Evolutionary conservation across 92 coral and sea anemone genomes (phyloP), one percentile per base, ranked within the genome.

Genomic region (Actinostola sp.): DNA sequence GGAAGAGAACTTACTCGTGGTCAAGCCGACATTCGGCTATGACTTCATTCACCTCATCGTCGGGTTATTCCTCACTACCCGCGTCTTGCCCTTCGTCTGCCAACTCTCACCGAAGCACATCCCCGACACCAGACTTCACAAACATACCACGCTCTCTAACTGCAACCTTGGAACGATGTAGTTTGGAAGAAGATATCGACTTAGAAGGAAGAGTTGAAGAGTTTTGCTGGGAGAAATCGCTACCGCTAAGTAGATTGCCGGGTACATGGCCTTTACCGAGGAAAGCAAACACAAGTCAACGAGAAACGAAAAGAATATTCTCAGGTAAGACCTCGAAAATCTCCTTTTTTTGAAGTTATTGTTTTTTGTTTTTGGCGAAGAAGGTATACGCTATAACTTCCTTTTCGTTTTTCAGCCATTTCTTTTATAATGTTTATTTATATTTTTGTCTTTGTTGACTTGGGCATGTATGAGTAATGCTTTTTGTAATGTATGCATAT

Each of bases 11-110:
- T 17, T 77, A 72, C 28, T 90, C 97, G 1, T 90, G 97, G 92
- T 75, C 97, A 48, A 90, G 92, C 24, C 76, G 82, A 42, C 81
- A 83, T 43, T 84, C 89, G 38, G 80, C 75, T 11, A 85, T 76
- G 67, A 89, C 92, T n/a, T 76, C 80, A 0, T 75, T 87, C 31
- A 76, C 95, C 0, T 75, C 83, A 17, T 95, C 99, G 0, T 95
- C 99, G 1, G 99, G 99, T 3, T 95, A 95, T 61, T 95, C 97
- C 0, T 95, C 99, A 0, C 82, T 89, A 26, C 93, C 93, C 49
- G 91, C 89, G 0, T 91, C 97, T 7, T 95, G 99, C 32, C 93
- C 99, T 0, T 95, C 99, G 23, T 95, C 99, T 8, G 97, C 99
- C 4, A 92, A 87, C 41, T 91, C 97, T 1, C 99, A 95, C 64